Conservation (phyloP, 2,888 invertebrate species). For the Epinotia nisella region DNA sequence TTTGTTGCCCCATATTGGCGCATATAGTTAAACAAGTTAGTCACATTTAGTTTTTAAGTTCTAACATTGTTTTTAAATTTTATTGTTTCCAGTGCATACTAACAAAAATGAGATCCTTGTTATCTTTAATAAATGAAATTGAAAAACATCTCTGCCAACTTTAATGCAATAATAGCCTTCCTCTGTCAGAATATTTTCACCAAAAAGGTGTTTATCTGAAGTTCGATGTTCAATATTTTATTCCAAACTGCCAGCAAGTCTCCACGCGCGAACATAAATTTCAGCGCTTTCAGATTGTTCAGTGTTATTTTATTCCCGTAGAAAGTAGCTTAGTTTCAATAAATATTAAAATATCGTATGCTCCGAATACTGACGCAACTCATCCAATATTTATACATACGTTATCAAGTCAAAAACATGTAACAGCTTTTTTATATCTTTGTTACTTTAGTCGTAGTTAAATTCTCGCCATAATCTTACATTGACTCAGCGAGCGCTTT, state of each 20-base stretch:
- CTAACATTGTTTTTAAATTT: too few species aligned
- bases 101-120: too few species aligned
- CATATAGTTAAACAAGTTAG: too few species aligned
- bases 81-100: too few species aligned
- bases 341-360: conserved; percentile 29
- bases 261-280: conserved; percentile 29
- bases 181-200: conserved; percentile 28
- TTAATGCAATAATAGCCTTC: conserved; percentile 33
- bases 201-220: conserved; percentile 26
- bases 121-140: too few species aligned
- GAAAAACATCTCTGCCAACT: conserved; percentile 18
- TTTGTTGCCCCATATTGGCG: too few species aligned
- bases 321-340: conserved; percentile 18
- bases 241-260: conserved; percentile 24
- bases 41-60: too few species aligned
- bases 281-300: conserved; percentile 23
- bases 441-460: conserved; percentile 1
- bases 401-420: not conserved
- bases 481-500: conserved; percentile 15
- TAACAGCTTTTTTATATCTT: not conserved
- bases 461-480: conserved; percentile 16
- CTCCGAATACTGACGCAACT: conserved; percentile 1
- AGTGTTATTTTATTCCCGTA: conserved; percentile 16
- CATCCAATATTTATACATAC: conserved; percentile 21
- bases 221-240: conserved; percentile 40